phyloP scores from a whole-genome alignment of 2,888 invertebrate species.

The Griposia aprilina region DNA sequence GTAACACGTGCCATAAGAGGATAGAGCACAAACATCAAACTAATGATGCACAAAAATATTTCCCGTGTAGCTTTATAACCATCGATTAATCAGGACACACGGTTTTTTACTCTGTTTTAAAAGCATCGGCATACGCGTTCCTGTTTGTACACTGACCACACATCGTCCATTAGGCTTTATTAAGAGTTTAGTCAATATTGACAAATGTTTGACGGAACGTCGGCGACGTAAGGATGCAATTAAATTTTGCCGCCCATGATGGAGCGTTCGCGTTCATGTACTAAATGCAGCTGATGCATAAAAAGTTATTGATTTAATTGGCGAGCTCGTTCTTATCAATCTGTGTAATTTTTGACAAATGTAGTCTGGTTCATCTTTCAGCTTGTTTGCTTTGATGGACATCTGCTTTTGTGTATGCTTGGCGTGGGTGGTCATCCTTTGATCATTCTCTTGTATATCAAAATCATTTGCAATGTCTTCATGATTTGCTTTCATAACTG shows the following conservation, averaged over 20 bases:
- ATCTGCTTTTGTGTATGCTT: neutral
- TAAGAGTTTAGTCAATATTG: slow-evolving; percentile 88
- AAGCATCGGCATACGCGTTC: slow-evolving; percentile 75
- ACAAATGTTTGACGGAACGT: slow-evolving; percentile 80
- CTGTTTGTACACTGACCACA: slow-evolving; percentile 75
- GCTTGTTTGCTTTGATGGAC: slow-evolving; percentile 15
- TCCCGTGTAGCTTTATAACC: slow-evolving; percentile 85
- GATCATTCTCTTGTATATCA: neutral
- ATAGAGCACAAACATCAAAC: slow-evolving; percentile 75
- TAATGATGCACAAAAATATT: slow-evolving; percentile 90
- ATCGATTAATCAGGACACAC: slow-evolving; percentile 87
- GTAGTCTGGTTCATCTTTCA: slow-evolving; percentile 29
- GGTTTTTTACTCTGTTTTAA: slow-evolving; percentile 79
- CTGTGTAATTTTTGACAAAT: slow-evolving; percentile 37
- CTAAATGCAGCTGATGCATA: slow-evolving; percentile 58
- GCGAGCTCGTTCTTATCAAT: slow-evolving; percentile 60
- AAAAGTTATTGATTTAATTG: slow-evolving; percentile 71
- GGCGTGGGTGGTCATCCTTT: slow-evolving; percentile 3
- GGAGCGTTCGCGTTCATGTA: slow-evolving; percentile 69
- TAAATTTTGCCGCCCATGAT: slow-evolving; percentile 79
- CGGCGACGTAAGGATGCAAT: slow-evolving; percentile 80
- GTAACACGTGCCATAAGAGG: slow-evolving; percentile 71
- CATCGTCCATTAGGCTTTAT: slow-evolving; percentile 85
- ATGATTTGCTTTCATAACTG: neutral
- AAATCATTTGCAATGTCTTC: neutral